Percentiles rank a stretch among this genome's conserved stretches.
These are phyloP conservation scores for Rhineura floridana DNA, from an alignment of 2,113 vertebrate species.

Conservation along the genomic window DNA sequence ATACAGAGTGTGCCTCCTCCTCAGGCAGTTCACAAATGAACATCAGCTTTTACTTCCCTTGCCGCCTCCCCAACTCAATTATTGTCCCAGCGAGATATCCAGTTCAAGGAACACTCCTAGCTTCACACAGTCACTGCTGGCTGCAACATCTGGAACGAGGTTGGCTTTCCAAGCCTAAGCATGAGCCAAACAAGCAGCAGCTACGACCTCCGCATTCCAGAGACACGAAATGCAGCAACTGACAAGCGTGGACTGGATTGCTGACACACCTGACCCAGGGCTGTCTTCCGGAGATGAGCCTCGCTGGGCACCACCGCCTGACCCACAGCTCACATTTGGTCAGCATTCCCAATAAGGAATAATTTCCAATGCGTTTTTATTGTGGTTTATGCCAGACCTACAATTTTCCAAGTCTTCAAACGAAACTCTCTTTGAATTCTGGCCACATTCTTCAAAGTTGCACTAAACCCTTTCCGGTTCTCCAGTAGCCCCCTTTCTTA, in stretches of 20 bases:
- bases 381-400: constrained; percentile 52
- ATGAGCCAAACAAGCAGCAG: constrained; percentile 22
- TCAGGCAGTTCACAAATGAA: constrained; percentile 20
- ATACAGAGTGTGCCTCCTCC: not conserved
- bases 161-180: not conserved
- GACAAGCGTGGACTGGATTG: not conserved
- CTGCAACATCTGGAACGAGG: constrained; percentile 44
- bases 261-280: constrained; percentile 1
- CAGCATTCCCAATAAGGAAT: constrained; percentile 40
- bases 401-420: constrained; percentile 60
- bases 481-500: constrained; percentile 22
- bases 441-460: constrained; percentile 46
- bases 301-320: not conserved
- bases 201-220: constrained; percentile 33
- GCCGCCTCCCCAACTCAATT: not conserved
- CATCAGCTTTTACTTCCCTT: constrained; percentile 32
- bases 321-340: constrained; percentile 38
- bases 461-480: constrained; percentile 34
- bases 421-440: constrained; percentile 30
- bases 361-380: constrained; percentile 31
- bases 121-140: not conserved
- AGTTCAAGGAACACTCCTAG: constrained; percentile 19
- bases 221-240: constrained; percentile 42
- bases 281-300: not conserved
- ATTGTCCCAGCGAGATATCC: constrained; percentile 6